Evolutionary conservation across 1,140 invertebrate species (phyloP).

Genomic region (Drosophila aff.): DNA sequence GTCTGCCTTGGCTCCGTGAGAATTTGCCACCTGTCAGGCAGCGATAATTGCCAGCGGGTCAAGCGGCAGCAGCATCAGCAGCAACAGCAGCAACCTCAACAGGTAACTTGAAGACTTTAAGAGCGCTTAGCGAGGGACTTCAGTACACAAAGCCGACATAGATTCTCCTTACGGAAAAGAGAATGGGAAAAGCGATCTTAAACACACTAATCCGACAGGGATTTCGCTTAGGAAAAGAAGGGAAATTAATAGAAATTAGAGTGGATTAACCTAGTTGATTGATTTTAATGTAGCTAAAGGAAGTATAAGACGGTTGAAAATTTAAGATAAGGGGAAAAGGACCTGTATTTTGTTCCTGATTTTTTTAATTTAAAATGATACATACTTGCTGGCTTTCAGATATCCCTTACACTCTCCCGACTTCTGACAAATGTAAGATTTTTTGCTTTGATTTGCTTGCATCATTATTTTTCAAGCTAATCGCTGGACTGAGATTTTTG

Average conservation of each 20-base stretch:
- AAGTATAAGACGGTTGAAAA: not conserved
- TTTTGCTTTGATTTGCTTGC: slow-evolving; percentile 36
- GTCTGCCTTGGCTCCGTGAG: slow-evolving; percentile 59
- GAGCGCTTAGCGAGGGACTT: slow-evolving; percentile 37
- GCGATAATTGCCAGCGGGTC: slow-evolving; percentile 78
- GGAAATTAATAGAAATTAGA: slow-evolving; percentile 1
- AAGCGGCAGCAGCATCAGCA: slow-evolving; percentile 43
- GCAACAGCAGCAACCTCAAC: slow-evolving; percentile 38
- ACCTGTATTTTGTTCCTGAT: too few relatives aligned
- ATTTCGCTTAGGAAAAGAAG: not conserved
- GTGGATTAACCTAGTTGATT: not conserved
- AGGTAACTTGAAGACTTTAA: slow-evolving; percentile 44
- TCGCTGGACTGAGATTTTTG: slow-evolving; percentile 35
- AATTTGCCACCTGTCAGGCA: slow-evolving; percentile 71
- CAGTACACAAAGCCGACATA: slow-evolving; percentile 38
- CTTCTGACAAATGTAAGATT: slow-evolving; percentile 7
- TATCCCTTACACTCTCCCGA: not conserved
- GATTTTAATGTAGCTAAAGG: not conserved
- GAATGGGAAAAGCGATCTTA: slow-evolving; percentile 7
- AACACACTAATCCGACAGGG: slow-evolving; percentile 20
- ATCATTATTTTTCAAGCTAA: slow-evolving; percentile 53
- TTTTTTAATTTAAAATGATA: too few relatives aligned
- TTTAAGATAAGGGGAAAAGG: too few relatives aligned
- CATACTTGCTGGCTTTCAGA: not conserved
- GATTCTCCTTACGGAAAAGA: slow-evolving; percentile 34